These are phyloP conservation scores for Platichthys flesus DNA, from an alignment of 2,113 vertebrate species.

Conservation along the genomic window DNA sequence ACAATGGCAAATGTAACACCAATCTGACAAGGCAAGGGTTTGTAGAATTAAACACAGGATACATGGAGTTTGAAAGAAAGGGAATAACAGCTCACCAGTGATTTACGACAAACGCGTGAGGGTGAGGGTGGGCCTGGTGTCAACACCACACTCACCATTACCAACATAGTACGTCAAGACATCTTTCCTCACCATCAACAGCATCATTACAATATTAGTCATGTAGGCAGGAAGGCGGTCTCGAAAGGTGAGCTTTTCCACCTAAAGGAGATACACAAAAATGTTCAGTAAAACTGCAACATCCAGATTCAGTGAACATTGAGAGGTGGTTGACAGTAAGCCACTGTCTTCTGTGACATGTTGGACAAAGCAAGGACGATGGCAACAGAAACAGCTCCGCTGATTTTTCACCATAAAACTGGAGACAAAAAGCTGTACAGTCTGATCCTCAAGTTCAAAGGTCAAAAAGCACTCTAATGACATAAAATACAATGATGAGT, in stretches of 20 bases:
- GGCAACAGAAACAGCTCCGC: too few species aligned
- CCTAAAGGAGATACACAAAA: conserved; percentile 77
- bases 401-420: too few species aligned
- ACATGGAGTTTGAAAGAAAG: background rate
- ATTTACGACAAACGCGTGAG: background rate
- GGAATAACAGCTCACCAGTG: background rate
- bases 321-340: too few species aligned
- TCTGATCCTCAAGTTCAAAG: too few species aligned
- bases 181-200: conserved; percentile 91
- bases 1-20: conserved; percentile 97
- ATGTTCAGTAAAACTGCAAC: background rate
- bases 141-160: too few species aligned
- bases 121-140: too few species aligned
- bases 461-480: too few species aligned
- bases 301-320: background rate
- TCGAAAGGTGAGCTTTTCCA: conserved; percentile 93
- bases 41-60: background rate
- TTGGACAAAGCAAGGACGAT: too few species aligned
- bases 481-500: too few species aligned
- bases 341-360: too few species aligned
- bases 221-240: conserved; percentile 94
- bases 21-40: conserved; percentile 79
- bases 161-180: too few species aligned
- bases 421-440: too few species aligned
- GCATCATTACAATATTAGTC: conserved; percentile 92